Conservation (phyloP, 2,113 vertebrate genomes). For the Colinus virginianus region DNA sequence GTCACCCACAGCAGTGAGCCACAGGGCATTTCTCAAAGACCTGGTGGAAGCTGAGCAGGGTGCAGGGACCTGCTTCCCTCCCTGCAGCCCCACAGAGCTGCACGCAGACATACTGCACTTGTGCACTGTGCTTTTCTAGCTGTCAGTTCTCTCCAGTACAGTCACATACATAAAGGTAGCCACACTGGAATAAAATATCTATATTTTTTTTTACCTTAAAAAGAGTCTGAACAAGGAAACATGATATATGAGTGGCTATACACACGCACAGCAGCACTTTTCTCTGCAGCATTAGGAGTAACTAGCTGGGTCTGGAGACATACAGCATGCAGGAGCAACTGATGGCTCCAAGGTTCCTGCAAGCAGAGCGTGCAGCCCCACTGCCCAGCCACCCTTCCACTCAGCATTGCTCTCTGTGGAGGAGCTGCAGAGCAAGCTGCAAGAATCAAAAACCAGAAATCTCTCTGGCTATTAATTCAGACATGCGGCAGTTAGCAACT, state of each 20-base stretch:
- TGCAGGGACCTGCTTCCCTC: background rate
- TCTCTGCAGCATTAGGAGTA: background rate
- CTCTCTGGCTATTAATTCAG: background rate
- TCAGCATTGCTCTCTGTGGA: background rate
- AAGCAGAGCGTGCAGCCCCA: background rate
- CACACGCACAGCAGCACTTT: background rate
- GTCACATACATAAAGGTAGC: background rate
- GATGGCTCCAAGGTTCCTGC: background rate
- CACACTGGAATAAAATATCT: background rate
- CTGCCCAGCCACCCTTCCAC: background rate
- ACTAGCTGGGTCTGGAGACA: background rate
- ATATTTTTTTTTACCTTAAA: background rate
- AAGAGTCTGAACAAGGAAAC: background rate
- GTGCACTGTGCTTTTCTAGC: background rate
- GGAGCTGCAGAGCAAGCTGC: background rate
- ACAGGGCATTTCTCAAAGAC: background rate
- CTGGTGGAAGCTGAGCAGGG: background rate
- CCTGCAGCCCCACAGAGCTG: background rate
- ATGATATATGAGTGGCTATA: background rate
- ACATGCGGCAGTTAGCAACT: background rate
- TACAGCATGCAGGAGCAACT: background rate
- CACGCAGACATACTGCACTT: background rate
- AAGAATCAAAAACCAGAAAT: background rate
- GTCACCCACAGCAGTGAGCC: background rate
- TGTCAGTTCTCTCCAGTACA: background rate